Evolutionary conservation across 2,113 vertebrate genomes (phyloP), one percentile per base, ranked within the genome.

Genomic region (Onychostoma macrolepis): DNA sequence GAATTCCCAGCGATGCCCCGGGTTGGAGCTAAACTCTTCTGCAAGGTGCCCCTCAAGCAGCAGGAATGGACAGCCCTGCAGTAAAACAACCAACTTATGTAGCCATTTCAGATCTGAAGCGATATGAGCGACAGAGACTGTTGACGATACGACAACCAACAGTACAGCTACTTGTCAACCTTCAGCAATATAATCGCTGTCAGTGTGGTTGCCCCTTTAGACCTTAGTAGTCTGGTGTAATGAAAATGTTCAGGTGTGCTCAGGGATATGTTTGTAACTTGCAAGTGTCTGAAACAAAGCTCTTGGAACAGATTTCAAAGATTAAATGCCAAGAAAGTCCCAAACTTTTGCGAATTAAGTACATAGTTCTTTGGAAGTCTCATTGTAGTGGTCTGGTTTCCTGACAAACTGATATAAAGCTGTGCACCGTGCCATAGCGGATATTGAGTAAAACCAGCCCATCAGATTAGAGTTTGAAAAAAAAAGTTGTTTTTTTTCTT

Each of bases 401-500:
- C 45, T 28, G 15, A 77, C 75, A 77, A 77, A 50, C 26, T 50
- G 75, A 48, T 48, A 48, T 33, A 78, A 78, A 50, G 15, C 43
- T 78, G 7, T 48, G 13, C 7, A 78, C 15, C 38, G 1, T 78
- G 33, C 30, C 15, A 36, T 33, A 71, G 26, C 12, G 56, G 56
- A 43, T 41, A 65, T 10, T 63, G n/a, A 41, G 24, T 41, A 61
- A 41, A 63, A 41, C 56, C 36, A 48, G 75, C 75, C 13, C n/a
- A 50, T 78, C 43, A 78, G 45, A 78, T 78, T 78, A 33, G 17
- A 78, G 36, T 9, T n/a, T n/a, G n/a, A n/a, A n/a, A n/a, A n/a
- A n/a, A n/a, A n/a, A n/a, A n/a, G n/a, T n/a, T n/a, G n/a, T n/a
- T 36, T 72, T 41, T 24, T 19, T 82, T 38, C 8, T 82, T 1